Evolutionary conservation across 2,888 invertebrate species (phyloP).

Genomic region (Lasius platythorax): DNA sequence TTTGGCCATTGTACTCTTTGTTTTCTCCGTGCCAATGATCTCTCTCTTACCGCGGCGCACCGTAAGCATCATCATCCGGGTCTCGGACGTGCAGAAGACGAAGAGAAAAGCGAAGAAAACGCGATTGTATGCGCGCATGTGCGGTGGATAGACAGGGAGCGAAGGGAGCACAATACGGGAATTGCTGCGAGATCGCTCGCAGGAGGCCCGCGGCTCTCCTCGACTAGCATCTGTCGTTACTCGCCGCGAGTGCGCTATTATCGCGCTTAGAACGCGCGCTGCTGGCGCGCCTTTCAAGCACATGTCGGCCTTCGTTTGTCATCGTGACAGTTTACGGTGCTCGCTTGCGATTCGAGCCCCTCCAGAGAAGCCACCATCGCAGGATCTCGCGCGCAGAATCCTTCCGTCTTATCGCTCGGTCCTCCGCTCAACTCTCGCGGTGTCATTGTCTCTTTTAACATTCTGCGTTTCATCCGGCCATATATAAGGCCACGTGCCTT

Average conservation of each 20-base stretch:
- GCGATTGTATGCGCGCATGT: neutral
- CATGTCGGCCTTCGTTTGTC: constrained; percentile 77
- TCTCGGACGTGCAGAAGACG: constrained; percentile 31
- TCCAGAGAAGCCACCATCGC: neutral
- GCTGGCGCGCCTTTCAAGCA: constrained; percentile 79
- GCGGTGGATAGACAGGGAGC: constrained; percentile 27
- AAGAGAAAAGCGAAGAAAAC: constrained; percentile 44
- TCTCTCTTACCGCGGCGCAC: constrained; percentile 27
- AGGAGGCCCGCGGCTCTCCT: constrained; percentile 63
- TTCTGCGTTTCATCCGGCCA: neutral
- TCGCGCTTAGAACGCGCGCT: constrained; percentile 68
- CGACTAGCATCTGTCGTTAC: constrained; percentile 81
- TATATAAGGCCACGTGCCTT: constrained; percentile 32
- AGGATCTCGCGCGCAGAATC: constrained; percentile 16
- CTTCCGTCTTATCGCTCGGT: constrained; percentile 36
- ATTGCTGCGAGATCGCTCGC: constrained; percentile 74
- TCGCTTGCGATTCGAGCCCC: constrained; percentile 36
- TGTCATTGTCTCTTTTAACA: constrained; percentile 30
- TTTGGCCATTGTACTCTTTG: constrained; percentile 43
- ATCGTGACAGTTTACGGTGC: constrained; percentile 64
- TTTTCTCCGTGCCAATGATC: constrained; percentile 51
- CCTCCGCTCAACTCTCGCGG: constrained; percentile 28
- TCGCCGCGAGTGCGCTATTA: constrained; percentile 74
- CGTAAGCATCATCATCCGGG: constrained; percentile 7
- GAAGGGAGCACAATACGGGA: constrained; percentile 57